Percentiles rank a stretch among this genome's conserved stretches.
Conservation (phyloP, 2,888 invertebrate species). For the Pediacus dermestoides region DNA sequence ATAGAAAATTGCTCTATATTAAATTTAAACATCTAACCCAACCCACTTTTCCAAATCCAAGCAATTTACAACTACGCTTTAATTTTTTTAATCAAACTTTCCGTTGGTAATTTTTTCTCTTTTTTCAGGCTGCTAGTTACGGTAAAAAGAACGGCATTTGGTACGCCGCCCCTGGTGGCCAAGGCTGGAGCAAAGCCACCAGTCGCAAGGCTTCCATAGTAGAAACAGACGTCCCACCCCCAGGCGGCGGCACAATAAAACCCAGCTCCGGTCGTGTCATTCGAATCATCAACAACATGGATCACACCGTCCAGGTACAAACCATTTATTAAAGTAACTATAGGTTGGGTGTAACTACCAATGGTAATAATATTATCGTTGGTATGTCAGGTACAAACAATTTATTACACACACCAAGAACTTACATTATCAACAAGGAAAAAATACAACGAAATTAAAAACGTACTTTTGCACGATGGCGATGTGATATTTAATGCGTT, state of each 20-base stretch:
- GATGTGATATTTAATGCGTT: no score
- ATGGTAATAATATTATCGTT: no score
- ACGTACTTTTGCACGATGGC: no score
- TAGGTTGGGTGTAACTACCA: no score
- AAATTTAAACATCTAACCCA: no score
- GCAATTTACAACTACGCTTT: neutral
- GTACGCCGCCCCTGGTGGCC: slow-evolving; percentile 64
- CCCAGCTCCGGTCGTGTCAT: slow-evolving; percentile 83
- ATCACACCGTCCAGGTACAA: slow-evolving; percentile 82
- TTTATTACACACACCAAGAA: no score
- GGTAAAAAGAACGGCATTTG: slow-evolving; percentile 87
- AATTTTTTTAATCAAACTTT: neutral
- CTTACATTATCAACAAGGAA: no score
- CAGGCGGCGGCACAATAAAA: slow-evolving; percentile 60
- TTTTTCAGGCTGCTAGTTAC: slow-evolving; percentile 76
- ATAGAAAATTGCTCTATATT: no score
- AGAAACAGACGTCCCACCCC: slow-evolving; percentile 74
- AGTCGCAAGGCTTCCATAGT: slow-evolving; percentile 81
- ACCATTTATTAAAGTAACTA: slow-evolving; percentile 1
- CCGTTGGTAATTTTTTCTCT: slow-evolving; percentile 12
- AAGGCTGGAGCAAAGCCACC: slow-evolving; percentile 63
- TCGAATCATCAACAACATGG: slow-evolving; percentile 89
- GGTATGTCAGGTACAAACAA: no score
- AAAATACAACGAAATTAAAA: no score
- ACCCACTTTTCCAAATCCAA: no score